phyloP scores from a whole-genome alignment of 2,888 invertebrate species.

The Drosophila sordidapex region DNA sequence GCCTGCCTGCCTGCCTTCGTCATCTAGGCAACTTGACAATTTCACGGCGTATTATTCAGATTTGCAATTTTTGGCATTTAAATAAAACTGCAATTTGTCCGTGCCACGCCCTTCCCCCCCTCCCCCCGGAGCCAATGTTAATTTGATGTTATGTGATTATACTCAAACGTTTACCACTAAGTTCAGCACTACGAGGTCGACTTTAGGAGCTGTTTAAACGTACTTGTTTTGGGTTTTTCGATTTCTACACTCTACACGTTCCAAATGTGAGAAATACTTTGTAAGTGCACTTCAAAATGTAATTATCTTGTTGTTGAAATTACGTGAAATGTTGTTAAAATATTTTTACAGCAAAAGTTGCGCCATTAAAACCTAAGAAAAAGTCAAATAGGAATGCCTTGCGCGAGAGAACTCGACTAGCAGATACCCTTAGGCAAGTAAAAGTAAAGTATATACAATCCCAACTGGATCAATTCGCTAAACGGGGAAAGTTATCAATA shows the following conservation, averaged over 20 bases:
- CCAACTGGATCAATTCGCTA: not conserved
- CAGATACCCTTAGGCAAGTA: not conserved
- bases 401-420: not conserved
- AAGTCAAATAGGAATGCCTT: slow-evolving; percentile 5
- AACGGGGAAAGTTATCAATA: not conserved
- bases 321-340: slow-evolving; percentile 77
- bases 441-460: not conserved
- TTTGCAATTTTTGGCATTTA: slow-evolving; percentile 75
- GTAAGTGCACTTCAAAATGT: slow-evolving; percentile 70
- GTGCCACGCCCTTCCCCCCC: not conserved
- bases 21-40: slow-evolving; percentile 64
- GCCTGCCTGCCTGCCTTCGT: not conserved
- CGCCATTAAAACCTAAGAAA: slow-evolving; percentile 58
- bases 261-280: slow-evolving; percentile 66
- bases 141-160: slow-evolving; percentile 72
- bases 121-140: slow-evolving; percentile 51
- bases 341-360: slow-evolving; percentile 74
- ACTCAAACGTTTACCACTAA: slow-evolving; percentile 53
- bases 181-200: slow-evolving; percentile 17
- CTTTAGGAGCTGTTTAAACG: not conserved
- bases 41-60: slow-evolving; percentile 83
- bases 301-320: slow-evolving; percentile 74
- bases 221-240: not conserved
- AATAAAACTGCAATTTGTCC: slow-evolving; percentile 83
- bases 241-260: slow-evolving; percentile 51